Conservation (phyloP, 2,113 vertebrate species). For the Danionella cerebrum region DNA sequence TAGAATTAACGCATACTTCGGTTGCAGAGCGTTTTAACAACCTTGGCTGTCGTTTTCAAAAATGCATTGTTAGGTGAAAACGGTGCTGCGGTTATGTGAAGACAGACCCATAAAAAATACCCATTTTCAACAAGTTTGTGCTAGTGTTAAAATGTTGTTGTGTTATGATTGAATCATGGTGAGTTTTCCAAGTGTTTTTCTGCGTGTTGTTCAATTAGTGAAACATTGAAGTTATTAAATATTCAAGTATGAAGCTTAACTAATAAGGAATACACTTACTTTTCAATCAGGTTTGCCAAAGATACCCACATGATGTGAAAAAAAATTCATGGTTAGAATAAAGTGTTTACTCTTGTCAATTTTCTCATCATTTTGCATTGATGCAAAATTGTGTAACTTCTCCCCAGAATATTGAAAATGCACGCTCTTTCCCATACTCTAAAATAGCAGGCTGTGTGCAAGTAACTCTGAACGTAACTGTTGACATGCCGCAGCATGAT, state of each 20-base stretch:
- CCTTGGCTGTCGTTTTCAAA: no score
- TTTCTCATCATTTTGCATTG: no score
- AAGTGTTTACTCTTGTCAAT: neutral
- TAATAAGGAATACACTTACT: neutral
- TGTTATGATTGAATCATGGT: no score
- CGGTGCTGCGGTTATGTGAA: no score
- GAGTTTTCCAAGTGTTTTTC: neutral
- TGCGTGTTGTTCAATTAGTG: neutral
- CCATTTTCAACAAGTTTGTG: no score
- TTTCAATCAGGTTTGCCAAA: conserved; percentile 11
- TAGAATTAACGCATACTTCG: no score
- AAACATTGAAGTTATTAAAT: neutral
- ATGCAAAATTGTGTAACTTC: no score
- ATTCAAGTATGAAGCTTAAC: neutral
- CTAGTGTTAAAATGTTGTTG: no score
- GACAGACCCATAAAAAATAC: no score
- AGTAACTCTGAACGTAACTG: neutral
- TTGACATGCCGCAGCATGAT: neutral
- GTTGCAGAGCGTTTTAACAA: no score
- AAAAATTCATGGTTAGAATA: neutral
- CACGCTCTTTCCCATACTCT: neutral
- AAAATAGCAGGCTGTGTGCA: neutral
- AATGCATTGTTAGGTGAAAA: no score
- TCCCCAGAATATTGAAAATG: no score
- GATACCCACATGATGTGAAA: conserved; percentile 10